Conservation (phyloP, 2,888 invertebrate species). For the Chrysopilus asiliformis region DNA sequence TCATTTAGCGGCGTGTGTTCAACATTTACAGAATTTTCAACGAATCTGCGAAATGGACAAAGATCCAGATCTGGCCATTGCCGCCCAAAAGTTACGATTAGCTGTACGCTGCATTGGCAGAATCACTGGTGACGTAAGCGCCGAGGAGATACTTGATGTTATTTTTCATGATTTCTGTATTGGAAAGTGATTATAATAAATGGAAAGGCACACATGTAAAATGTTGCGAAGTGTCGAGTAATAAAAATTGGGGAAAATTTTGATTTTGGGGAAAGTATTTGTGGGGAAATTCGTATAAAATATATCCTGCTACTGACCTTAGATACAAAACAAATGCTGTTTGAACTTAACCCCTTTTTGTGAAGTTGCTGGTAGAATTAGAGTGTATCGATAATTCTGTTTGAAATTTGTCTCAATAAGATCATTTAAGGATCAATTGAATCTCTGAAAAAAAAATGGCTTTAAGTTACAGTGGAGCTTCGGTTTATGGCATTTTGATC, state of each 20-base stretch:
- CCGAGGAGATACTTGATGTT: constrained; percentile 66
- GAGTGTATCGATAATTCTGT: too few species aligned
- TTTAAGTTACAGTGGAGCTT: too few species aligned
- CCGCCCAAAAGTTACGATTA: constrained; percentile 52
- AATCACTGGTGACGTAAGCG: constrained; percentile 61
- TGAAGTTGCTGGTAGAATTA: too few species aligned
- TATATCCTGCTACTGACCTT: too few species aligned
- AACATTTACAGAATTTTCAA: constrained; percentile 42
- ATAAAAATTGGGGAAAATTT: neutral
- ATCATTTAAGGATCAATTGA: too few species aligned
- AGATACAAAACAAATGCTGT: too few species aligned
- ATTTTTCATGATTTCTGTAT: constrained; percentile 81
- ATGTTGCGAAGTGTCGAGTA: too few species aligned
- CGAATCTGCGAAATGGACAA: constrained; percentile 20
- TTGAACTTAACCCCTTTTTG: too few species aligned
- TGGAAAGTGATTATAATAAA: constrained; percentile 56
- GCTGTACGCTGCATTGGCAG: constrained; percentile 55
- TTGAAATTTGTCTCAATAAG: too few species aligned
- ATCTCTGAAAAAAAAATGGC: too few species aligned
- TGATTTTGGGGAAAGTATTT: neutral
- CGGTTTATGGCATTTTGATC: too few species aligned
- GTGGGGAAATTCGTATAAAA: neutral
- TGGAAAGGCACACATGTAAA: too few species aligned
- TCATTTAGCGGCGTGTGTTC: constrained; percentile 45
- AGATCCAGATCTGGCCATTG: constrained; percentile 45